Base-by-base conservation (phyloP, 2,797 vertebrate genomes). In the Phalloptychus januarius region DNA sequence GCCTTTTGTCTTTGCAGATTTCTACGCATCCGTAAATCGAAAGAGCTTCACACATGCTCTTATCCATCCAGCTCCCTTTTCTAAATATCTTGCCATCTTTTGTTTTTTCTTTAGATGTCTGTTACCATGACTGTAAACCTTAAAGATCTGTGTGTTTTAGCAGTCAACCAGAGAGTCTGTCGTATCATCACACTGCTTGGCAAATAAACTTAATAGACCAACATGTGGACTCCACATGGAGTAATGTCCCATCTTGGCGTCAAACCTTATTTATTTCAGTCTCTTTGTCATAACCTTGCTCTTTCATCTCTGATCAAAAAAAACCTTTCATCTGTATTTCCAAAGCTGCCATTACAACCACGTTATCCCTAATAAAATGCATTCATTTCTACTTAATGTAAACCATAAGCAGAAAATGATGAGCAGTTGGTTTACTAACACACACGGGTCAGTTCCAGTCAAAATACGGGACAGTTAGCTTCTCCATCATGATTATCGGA, bases 161-260 rank as follows among this genome's bases (percentile, higher is more conserved):
- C 80, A 63, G 75, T 83, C 77, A 87, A 85, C 84, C 75, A 79
- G 83, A 83, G 87, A 25, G 36, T 1, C 87, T 87, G 88, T 87
- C 83, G 79, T 77, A 76, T 84, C 85, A 78, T 33, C 77, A 71
- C 12, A 71, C 70, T 79, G 79, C 72, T 84, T 77, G 67, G 44
- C 79, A 58, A 82, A 84, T 79, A 89, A 87, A 87, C 74, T 69
- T 54, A 61, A 63, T 7, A 44, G 76, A 86, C 79, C 67, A 88
- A 86, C 94, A 95, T 94, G 90, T 94, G 95, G 88, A 74, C 85
- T 56, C 81, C 94, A 95, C 87, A 92, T 94, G 92, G 90, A 87
- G 86, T 85, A 84, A 88, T 89, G 81, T 90, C 88, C 91, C 87
- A 71, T 83, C 76, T 77, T 76, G 76, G 76, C 56, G 80, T 87